These are phyloP conservation scores for Kradibia gibbosae DNA, from an alignment of 1,140 invertebrate genomes.

Conservation along the genomic window DNA sequence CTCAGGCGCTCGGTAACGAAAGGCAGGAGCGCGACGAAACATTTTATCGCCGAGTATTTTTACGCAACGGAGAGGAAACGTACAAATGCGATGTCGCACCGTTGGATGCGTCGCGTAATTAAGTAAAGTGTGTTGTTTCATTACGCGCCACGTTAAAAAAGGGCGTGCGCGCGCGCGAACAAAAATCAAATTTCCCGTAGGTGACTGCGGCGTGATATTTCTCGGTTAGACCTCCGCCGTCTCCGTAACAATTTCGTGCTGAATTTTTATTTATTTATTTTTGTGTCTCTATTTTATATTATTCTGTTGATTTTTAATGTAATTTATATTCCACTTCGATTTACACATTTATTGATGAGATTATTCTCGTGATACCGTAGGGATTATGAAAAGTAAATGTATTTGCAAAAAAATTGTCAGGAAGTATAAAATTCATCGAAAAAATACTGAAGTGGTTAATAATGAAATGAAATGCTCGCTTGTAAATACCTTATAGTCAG, in stretches of 20 bases:
- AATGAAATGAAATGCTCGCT: slow-evolving; percentile 16
- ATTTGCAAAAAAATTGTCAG: background rate
- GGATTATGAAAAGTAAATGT: background rate
- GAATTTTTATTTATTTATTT: no score
- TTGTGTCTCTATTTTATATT: background rate
- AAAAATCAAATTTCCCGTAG: slow-evolving; percentile 1
- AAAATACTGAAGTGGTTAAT: background rate
- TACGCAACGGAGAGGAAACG: slow-evolving; percentile 4
- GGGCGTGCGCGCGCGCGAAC: background rate
- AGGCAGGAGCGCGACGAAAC: background rate
- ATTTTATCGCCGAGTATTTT: slow-evolving; percentile 29
- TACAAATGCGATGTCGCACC: background rate
- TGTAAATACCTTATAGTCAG: slow-evolving; percentile 27
- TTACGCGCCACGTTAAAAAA: background rate
- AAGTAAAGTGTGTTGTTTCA: slow-evolving; percentile 22
- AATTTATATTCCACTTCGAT: slow-evolving; percentile 11
- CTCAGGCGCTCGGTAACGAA: no score
- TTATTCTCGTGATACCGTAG: background rate
- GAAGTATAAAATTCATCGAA: background rate
- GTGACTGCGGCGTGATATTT: background rate
- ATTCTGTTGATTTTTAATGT: background rate
- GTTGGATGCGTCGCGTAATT: slow-evolving; percentile 12
- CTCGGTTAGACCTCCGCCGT: background rate
- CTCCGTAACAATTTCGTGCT: slow-evolving; percentile 1
- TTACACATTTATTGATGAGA: background rate